phyloP scores from a whole-genome alignment of 1,140 invertebrate genomes.

The Atta texana region DNA sequence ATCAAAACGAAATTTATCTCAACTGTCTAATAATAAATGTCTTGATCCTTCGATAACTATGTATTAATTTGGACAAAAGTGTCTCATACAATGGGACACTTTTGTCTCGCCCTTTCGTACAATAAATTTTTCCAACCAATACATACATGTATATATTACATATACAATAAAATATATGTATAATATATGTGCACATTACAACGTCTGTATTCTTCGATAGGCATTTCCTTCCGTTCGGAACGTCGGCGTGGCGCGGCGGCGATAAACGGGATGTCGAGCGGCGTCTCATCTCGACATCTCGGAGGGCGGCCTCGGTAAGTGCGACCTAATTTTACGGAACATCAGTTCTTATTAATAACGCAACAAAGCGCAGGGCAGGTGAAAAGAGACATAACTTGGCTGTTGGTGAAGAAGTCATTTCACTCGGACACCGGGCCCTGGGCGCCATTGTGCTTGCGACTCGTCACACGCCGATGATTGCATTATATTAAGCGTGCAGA shows the following conservation, averaged over 20 bases:
- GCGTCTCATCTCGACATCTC: conserved; percentile 31
- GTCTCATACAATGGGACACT: neutral
- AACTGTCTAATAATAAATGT: neutral
- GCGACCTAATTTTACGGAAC: conserved; percentile 85
- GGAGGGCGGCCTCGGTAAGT: conserved; percentile 76
- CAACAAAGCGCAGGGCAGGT: conserved; percentile 67
- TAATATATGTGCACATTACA: neutral
- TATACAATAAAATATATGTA: neutral
- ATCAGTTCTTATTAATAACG: conserved; percentile 84
- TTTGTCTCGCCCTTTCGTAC: neutral
- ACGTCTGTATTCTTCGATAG: conserved; percentile 20
- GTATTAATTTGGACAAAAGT: conserved; percentile 8
- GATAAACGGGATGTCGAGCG: conserved; percentile 32
- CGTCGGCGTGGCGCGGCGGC: neutral
- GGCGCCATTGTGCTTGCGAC: conserved; percentile 71
- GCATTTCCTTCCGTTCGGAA: conserved; percentile 40
- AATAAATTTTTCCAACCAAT: conserved; percentile 41
- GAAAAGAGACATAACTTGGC: conserved; percentile 39
- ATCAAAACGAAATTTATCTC: conserved; percentile 35
- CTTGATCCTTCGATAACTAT: neutral
- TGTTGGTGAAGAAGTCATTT: conserved; percentile 68
- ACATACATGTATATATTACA: neutral
- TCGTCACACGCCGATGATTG: conserved; percentile 78
- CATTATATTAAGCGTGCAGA: conserved; percentile 82
- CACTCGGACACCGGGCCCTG: conserved; percentile 57